Percentiles rank a stretch among this genome's conserved stretches.
Conservation (phyloP, 2,888 invertebrate species). For the Hirtodrosophila duncani region DNA sequence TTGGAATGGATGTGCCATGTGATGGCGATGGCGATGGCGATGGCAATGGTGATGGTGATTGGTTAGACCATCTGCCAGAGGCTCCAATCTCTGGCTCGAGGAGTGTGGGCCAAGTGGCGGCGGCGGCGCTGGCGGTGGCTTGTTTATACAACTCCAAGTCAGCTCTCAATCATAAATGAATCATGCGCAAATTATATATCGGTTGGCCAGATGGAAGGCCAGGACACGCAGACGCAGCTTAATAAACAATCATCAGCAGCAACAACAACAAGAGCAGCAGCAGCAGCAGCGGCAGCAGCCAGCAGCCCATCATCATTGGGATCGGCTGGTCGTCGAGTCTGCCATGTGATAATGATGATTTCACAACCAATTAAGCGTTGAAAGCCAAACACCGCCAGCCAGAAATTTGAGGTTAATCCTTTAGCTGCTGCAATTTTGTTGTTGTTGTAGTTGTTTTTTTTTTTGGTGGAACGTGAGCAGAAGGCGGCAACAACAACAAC, state of each 20-base stretch:
- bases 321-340: conserved; percentile 34
- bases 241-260: conserved; percentile 70
- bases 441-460: conserved; percentile 9
- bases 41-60: conserved; percentile 29
- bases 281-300: conserved; percentile 13
- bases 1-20: conserved; percentile 22
- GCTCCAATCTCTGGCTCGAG: conserved; percentile 25
- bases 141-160: conserved; percentile 41
- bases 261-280: conserved; percentile 19
- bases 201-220: conserved; percentile 30
- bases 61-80: conserved; percentile 55
- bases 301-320: conserved; percentile 16
- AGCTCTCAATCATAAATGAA: conserved; percentile 68
- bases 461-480: conserved; percentile 56
- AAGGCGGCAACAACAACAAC: conserved; percentile 50
- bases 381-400: conserved; percentile 74
- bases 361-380: conserved; percentile 74
- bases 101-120: too few relatives aligned
- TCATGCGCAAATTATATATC: conserved; percentile 71
- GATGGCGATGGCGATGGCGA: conserved; percentile 23
- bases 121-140: conserved; percentile 32
- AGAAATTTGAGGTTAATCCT: conserved; percentile 71
- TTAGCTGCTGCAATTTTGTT: conserved; percentile 69
- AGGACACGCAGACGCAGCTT: conserved; percentile 61
- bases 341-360: conserved; percentile 73